Evolutionary conservation across 2,797 vertebrate genomes (phyloP).

Genomic region (Gambelia wislizenii): DNA sequence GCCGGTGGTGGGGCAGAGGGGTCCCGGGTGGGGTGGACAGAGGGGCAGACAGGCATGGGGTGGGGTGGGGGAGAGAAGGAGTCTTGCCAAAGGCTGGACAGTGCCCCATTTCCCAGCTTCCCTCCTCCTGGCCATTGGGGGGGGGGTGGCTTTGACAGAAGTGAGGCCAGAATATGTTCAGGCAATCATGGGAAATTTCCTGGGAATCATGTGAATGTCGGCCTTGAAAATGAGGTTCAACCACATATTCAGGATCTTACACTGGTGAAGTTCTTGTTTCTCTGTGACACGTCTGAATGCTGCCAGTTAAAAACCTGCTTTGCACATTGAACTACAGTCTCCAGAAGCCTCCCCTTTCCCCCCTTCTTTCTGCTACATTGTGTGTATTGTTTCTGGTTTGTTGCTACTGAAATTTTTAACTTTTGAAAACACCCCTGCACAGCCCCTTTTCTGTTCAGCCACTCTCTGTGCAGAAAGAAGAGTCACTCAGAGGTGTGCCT

Average conservation of each 20-base stretch:
- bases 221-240: background rate
- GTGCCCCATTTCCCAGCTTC: background rate
- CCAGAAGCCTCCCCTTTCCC: background rate
- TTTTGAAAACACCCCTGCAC: no score
- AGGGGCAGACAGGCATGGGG: background rate
- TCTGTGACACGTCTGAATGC: background rate
- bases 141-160: background rate
- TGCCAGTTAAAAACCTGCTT: background rate
- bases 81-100: background rate
- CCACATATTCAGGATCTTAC: background rate
- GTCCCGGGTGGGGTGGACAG: background rate
- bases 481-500: background rate
- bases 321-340: background rate
- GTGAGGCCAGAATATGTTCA: background rate
- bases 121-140: background rate
- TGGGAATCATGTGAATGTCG: background rate
- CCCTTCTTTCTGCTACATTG: no score
- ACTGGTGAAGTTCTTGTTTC: background rate
- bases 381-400: background rate
- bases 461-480: no score
- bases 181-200: accelerated
- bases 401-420: background rate
- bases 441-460: background rate
- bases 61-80: background rate
- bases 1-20: background rate